Evolutionary conservation across 2,797 vertebrate species (phyloP).

Genomic region (Enteromius trimaculatus): DNA sequence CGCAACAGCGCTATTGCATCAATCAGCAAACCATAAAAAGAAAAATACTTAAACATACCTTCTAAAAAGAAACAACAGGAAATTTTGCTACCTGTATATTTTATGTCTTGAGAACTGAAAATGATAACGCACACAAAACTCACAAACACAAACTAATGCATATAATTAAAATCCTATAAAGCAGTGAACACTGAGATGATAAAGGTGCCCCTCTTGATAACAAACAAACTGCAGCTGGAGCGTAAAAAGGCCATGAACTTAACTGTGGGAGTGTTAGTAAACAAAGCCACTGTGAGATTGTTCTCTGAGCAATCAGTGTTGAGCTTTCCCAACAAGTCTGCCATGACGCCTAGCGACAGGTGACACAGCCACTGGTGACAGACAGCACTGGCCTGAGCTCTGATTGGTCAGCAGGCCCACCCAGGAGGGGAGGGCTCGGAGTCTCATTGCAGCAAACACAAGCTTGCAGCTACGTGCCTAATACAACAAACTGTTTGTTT

Average conservation of each 20-base stretch:
- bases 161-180: not conserved
- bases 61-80: not conserved
- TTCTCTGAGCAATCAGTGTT: constrained; percentile 29
- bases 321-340: constrained; percentile 56
- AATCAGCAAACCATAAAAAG: not conserved
- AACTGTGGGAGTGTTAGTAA: constrained; percentile 18
- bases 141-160: constrained; percentile 21
- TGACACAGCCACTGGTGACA: constrained; percentile 69
- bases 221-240: constrained; percentile 1
- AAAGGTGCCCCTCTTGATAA: not conserved
- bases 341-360: constrained; percentile 74
- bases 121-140: not conserved
- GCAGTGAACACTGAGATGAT: not conserved
- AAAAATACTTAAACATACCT: not conserved
- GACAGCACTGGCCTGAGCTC: constrained; percentile 60
- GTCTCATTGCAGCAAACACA: constrained; percentile 47
- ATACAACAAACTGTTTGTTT: constrained; percentile 29
- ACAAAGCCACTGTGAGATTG: constrained; percentile 16
- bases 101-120: not conserved
- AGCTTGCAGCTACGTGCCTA: constrained; percentile 26
- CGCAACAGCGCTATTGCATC: not conserved
- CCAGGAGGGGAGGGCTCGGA: constrained; percentile 53
- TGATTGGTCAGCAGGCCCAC: constrained; percentile 66
- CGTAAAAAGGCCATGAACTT: not conserved
- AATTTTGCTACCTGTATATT: not conserved